These are phyloP conservation scores for Belgica antarctica DNA, from an alignment of 2,888 invertebrate species.

Conservation along the genomic window DNA sequence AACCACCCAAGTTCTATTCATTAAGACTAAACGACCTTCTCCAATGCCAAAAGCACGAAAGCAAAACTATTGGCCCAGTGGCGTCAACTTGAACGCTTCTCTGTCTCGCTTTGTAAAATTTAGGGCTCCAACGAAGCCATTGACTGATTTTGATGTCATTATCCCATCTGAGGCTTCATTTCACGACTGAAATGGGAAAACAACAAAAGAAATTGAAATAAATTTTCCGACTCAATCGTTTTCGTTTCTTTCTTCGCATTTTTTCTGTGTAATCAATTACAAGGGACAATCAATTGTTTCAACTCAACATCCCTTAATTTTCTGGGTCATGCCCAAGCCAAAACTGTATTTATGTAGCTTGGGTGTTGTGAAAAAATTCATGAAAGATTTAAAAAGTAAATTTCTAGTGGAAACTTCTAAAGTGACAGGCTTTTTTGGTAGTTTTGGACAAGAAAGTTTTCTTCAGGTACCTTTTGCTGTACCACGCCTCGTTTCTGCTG, in stretches of 20 bases:
- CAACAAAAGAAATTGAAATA: conserved; percentile 10
- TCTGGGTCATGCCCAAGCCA: too few relatives aligned
- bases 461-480: too few relatives aligned
- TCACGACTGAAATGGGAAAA: too few relatives aligned
- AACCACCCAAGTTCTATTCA: background rate
- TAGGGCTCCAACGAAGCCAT: background rate
- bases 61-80: background rate
- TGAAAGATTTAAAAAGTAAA: too few relatives aligned
- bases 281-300: conserved; percentile 10
- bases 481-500: too few relatives aligned
- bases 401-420: too few relatives aligned
- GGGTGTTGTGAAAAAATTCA: too few relatives aligned
- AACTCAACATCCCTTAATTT: background rate
- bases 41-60: background rate
- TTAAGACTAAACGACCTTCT: conserved; percentile 1
- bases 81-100: background rate
- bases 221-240: conserved; percentile 10
- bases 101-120: too few relatives aligned
- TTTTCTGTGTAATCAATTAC: conserved; percentile 10
- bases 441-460: too few relatives aligned
- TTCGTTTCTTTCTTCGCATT: background rate
- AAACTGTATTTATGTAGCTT: too few relatives aligned
- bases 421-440: too few relatives aligned
- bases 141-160: background rate
- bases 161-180: background rate